These are phyloP conservation scores for Spea multiplicata DNA, from an alignment of 2,113 vertebrate species.

Conservation along the genomic window DNA sequence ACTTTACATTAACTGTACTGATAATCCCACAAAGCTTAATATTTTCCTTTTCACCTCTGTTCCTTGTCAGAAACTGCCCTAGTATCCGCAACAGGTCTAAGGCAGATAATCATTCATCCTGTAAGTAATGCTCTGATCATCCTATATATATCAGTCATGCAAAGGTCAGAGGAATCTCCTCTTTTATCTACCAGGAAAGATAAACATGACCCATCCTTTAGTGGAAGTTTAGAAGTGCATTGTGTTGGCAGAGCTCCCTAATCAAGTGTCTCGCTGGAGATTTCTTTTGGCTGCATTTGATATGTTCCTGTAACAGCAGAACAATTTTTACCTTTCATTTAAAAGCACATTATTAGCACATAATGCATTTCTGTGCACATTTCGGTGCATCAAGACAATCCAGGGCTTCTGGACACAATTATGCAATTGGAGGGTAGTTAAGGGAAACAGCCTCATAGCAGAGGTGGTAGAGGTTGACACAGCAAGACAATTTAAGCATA, in stretches of 20 bases:
- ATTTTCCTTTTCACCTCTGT: background rate
- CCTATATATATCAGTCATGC: constrained; percentile 6
- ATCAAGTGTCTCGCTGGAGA: background rate
- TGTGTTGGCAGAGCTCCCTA: background rate
- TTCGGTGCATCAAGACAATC: too few relatives aligned
- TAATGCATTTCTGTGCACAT: too few relatives aligned
- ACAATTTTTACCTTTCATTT: too few relatives aligned
- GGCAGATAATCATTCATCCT: constrained; percentile 16
- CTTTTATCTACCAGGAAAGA: constrained; percentile 15
- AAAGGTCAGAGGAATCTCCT: constrained; percentile 9
- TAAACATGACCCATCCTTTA: constrained; percentile 3
- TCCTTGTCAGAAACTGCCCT: background rate
- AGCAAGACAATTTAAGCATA: too few relatives aligned
- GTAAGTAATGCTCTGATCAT: constrained; percentile 4
- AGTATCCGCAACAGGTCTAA: constrained; percentile 12
- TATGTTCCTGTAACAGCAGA: too few relatives aligned
- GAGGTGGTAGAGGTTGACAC: too few relatives aligned
- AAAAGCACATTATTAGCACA: too few relatives aligned
- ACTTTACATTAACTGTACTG: background rate
- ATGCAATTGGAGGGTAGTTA: too few relatives aligned
- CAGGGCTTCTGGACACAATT: too few relatives aligned
- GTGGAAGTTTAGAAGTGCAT: background rate
- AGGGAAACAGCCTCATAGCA: too few relatives aligned
- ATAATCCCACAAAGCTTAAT: background rate
- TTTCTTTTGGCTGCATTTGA: background rate